These are phyloP conservation scores for Tapirus terrestris DNA, from an alignment of 2,113 vertebrate genomes.

Conservation along the genomic window DNA sequence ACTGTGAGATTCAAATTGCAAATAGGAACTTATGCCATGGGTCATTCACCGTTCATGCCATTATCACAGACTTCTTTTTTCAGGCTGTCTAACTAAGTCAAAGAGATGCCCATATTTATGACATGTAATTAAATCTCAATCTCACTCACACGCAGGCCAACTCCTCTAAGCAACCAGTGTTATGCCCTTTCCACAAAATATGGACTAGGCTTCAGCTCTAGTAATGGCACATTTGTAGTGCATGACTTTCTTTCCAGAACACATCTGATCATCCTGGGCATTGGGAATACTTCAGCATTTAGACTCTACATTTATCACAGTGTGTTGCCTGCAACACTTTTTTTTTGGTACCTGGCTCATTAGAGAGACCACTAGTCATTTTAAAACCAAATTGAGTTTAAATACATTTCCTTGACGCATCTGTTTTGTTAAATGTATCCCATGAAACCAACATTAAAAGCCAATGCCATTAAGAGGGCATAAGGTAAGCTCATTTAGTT, in stretches of 20 bases:
- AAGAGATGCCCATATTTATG: constrained; percentile 23
- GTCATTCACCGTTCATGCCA: background rate
- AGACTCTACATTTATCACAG: constrained; percentile 61
- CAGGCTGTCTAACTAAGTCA: constrained; percentile 36
- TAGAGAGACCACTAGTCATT: constrained; percentile 83
- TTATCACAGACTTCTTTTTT: constrained; percentile 19
- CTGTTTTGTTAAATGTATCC: constrained; percentile 86
- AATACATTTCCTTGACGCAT: constrained; percentile 85
- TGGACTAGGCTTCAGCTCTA: background rate
- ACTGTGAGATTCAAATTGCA: background rate
- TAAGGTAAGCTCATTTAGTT: constrained; percentile 87
- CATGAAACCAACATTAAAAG: constrained; percentile 86
- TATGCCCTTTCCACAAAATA: background rate
- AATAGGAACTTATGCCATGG: background rate
- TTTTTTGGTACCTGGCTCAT: constrained; percentile 81
- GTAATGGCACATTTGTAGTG: constrained; percentile 20
- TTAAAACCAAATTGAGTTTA: constrained; percentile 87
- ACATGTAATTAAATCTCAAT: constrained; percentile 36
- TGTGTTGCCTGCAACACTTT: constrained; percentile 9
- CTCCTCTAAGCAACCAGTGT: background rate
- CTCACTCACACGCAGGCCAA: background rate
- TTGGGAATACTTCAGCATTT: constrained; percentile 21
- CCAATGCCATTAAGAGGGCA: constrained; percentile 88
- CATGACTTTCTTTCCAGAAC: constrained; percentile 16
- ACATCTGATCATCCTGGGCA: constrained; percentile 19